Conservation (phyloP, 2,113 vertebrate genomes). For the Hypomesus transpacificus region DNA sequence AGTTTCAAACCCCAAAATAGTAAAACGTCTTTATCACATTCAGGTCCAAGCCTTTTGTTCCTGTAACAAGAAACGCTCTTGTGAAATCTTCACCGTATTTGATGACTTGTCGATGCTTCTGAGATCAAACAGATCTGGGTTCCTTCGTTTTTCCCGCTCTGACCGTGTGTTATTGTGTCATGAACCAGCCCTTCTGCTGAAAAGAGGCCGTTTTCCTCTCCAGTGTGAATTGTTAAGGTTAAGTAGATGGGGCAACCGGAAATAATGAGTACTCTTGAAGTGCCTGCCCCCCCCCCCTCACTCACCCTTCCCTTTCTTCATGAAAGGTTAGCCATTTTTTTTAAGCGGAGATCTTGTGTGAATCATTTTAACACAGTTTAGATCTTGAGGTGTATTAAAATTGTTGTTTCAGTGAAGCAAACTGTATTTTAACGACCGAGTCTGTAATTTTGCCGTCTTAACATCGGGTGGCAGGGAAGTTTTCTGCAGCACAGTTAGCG, state of each 20-base stretch:
- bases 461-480: conserved; percentile 69
- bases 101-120: conserved; percentile 8
- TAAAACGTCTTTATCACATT: too few species aligned
- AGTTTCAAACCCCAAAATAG: too few species aligned
- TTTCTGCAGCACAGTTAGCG: conserved; percentile 68
- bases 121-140: neutral
- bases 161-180: conserved; percentile 56
- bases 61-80: neutral
- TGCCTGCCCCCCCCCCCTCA: conserved; percentile 64
- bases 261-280: conserved; percentile 81
- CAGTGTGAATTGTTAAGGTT: conserved; percentile 84
- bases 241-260: conserved; percentile 86
- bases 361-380: conserved; percentile 53
- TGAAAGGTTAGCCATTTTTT: conserved; percentile 36
- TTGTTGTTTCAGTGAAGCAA: conserved; percentile 71
- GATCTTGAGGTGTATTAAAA: conserved; percentile 73
- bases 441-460: conserved; percentile 80
- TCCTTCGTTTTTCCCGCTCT: conserved; percentile 23
- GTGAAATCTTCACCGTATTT: conserved; percentile 11
- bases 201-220: conserved; percentile 69
- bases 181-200: conserved; percentile 51
- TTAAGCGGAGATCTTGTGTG: conserved; percentile 54
- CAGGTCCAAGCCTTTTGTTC: too few species aligned
- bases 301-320: conserved; percentile 30
- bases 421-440: conserved; percentile 77